Evolutionary conservation across 2,113 vertebrate species (phyloP), one percentile per base, ranked within the genome.

Genomic region (Channa maculata): DNA sequence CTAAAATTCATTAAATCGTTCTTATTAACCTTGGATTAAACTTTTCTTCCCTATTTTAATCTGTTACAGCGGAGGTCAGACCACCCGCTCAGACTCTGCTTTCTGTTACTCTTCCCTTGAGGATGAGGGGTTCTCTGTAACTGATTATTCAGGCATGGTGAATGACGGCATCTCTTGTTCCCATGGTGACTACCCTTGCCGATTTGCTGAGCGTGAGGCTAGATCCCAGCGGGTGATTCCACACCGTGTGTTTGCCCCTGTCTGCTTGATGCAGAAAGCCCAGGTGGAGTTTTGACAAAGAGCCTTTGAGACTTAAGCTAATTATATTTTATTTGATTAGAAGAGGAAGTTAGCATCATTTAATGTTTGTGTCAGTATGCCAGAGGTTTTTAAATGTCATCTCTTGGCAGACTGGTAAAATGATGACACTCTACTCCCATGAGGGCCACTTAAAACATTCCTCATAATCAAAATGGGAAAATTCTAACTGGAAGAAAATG

Each of bases 121-220:
- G 85, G 74, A 77, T 8, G 75, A 80, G 61, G 75, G 65, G 39
- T 72, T 63, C 65, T 71, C 87, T 84, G 75, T 77, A 74, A 79
- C 71, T 50, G 82, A 87, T 85, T 82, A 66, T 89, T 81, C 90
- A 73, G 73, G 76, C 79, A 88, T 82, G 77, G 82, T 73, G 65
- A 85, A 91, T 84, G 77, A 86, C 54, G 36, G 68, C 65, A 72
- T 83, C 78, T 11, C 83, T 74, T 99, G 98, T 84, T 89, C 89
- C 88, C 97, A 99, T 75, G 34, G 84, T 79, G 96, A 96, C 49
- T 98, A 97, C 85, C 97, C 96, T 46, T 99, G 98, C 85, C 96
- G 96, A 79, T 98, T 97, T 91, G 92, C 89, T 73, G 82, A 92
- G 76, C 55, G 66, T 75, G 75, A 72, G 65, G 93, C 95, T 13